Evolutionary conservation across 2,113 vertebrate species (phyloP), one percentile per base, ranked within the genome.

Genomic region (Aepyceros melampus): DNA sequence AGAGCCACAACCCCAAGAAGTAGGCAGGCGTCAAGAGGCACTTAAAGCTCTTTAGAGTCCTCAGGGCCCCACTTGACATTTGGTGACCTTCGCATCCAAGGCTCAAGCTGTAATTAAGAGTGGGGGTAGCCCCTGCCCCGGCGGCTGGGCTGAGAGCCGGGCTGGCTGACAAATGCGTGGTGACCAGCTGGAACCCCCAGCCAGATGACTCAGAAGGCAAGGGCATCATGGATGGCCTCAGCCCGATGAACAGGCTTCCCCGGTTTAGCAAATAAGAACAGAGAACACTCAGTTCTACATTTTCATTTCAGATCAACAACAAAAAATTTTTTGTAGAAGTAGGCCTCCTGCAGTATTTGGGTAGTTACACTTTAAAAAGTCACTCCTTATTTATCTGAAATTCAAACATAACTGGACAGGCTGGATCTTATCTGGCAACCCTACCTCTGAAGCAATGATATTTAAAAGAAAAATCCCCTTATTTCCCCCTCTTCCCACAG

Each of bases 21-120:
- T 0, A 47, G 36, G 91, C 88, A 90, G 81, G 58, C 23, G 4
- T 89, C 36, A 36, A 97, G 95, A 96, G 96, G 94, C 96, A 97
- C 97, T 97, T 96, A 60, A 97, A 56, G 2, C 74, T 96, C 94
- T 84, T 49, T 6, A 91, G 90, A 79, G 93, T 60, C 81, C 93
- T 89, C 78, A 19, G 56, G 92, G 47, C 81, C 16, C 78, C 97
- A 96, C 97, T 97, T 98, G 97, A 97, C 97, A 51, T n/a, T 83
- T 7, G 53, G 14, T 6, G 88, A 96, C 96, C 97, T 98, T 89
- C 7, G 0, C 76, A 4, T 47, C 47, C 53, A 25, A 90, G 83
- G 76, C 91, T 9, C 1, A 31, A 62, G 62, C 84, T 76, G 55
- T 51, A 84, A 1, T 74, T 29, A 76, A 83, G 85, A 92, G 85